Percentiles rank a stretch among this genome's conserved stretches.
Conservation (phyloP, 2,113 vertebrate genomes). For the Macquaria australasica region DNA sequence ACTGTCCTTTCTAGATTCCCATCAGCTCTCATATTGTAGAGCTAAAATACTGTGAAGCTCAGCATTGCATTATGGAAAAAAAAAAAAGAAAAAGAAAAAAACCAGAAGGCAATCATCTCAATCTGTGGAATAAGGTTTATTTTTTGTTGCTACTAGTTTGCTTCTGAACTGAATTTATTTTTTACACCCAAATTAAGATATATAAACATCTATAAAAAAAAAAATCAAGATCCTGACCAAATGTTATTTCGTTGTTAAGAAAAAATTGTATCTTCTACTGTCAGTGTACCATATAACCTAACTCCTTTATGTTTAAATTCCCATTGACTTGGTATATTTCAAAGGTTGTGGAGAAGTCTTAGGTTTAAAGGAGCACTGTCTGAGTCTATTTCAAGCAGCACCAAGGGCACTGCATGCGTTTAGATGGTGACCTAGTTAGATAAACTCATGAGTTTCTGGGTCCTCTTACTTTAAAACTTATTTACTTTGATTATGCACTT, state of each 20-base stretch:
- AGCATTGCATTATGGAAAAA: constrained; percentile 31
- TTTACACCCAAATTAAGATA: constrained; percentile 7
- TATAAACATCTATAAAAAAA: background rate
- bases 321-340: constrained; percentile 53
- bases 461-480: constrained; percentile 74
- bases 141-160: background rate
- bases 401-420: constrained; percentile 82
- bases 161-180: background rate
- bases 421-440: constrained; percentile 84
- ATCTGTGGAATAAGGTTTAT: background rate
- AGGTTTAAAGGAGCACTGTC: constrained; percentile 76
- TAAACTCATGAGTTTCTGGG: constrained; percentile 75
- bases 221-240: background rate
- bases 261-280: background rate
- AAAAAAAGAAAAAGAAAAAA: background rate
- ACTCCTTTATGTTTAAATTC: constrained; percentile 39
- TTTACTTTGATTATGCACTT: constrained; percentile 67
- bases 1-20: constrained; percentile 64
- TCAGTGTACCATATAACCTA: constrained; percentile 10
- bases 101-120: constrained; percentile 25
- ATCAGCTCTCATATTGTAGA: constrained; percentile 58
- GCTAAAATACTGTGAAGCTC: constrained; percentile 58
- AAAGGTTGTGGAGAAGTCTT: constrained; percentile 74
- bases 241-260: background rate
- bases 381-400: constrained; percentile 84